Percentiles rank a stretch among this genome's conserved stretches.
Conservation (phyloP, 2,113 vertebrate species). For the Ranitomeya imitator region DNA sequence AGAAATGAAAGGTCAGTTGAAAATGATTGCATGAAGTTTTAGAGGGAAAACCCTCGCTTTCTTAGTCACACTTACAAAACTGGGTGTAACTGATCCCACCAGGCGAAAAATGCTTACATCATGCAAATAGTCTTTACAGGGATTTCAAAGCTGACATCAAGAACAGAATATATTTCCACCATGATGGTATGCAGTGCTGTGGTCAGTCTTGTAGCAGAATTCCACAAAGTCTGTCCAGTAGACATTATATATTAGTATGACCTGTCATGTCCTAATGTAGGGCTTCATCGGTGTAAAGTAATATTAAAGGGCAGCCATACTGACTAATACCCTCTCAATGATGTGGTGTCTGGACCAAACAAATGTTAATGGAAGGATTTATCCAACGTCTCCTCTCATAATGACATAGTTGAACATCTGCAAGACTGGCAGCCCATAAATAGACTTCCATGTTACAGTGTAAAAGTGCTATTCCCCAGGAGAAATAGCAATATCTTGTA, state of each 20-base stretch:
- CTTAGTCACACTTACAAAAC: constrained; percentile 40
- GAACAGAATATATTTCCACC: constrained; percentile 16
- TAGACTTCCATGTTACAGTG: constrained; percentile 74
- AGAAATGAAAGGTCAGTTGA: constrained; percentile 36
- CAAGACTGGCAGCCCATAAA: constrained; percentile 68
- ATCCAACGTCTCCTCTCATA: constrained; percentile 65
- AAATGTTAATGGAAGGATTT: constrained; percentile 67
- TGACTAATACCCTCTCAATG: constrained; percentile 64
- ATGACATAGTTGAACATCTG: constrained; percentile 65
- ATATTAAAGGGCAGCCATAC: constrained; percentile 55
- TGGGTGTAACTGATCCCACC: constrained; percentile 9
- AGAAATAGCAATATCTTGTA: constrained; percentile 68
- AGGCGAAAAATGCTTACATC: constrained; percentile 30
- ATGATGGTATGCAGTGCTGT: constrained; percentile 30
- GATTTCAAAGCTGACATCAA: constrained; percentile 34
- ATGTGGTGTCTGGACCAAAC: constrained; percentile 68
- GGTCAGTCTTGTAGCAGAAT: constrained; percentile 14
- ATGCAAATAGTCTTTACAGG: constrained; percentile 41
- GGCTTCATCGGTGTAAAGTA: constrained; percentile 38
- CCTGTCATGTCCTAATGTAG: constrained; percentile 28
- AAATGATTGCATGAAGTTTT: constrained; percentile 11
- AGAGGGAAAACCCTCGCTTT: constrained; percentile 24
- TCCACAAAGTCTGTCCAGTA: constrained; percentile 34
- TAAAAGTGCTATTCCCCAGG: constrained; percentile 69
- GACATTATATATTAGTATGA: constrained; percentile 30